Evolutionary conservation across 2,113 vertebrate species (phyloP).

Genomic region (Meriones unguiculatus): DNA sequence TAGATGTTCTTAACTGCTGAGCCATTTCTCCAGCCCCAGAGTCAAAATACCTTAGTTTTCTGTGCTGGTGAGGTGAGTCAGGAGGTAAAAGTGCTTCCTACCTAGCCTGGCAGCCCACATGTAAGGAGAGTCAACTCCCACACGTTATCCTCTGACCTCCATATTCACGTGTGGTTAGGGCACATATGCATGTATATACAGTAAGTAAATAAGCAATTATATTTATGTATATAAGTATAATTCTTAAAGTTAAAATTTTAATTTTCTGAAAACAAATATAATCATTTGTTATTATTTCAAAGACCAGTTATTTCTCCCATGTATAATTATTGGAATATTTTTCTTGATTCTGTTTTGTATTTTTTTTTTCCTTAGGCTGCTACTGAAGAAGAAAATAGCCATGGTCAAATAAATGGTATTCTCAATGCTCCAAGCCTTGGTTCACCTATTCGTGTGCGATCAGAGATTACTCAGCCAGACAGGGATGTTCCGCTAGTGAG

Average conservation of each 20-base stretch:
- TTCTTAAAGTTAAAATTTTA: not conserved
- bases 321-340: conserved; percentile 33
- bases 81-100: not conserved
- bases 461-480: conserved; percentile 93
- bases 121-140: not conserved
- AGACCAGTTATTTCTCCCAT: not conserved
- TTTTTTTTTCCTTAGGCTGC: conserved; percentile 86
- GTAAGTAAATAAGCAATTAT: not conserved
- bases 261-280: conserved; percentile 27
- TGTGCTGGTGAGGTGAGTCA: not conserved
- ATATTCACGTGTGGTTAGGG: not conserved
- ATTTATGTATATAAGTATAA: not conserved
- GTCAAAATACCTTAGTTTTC: not conserved
- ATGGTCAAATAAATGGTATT: conserved; percentile 91
- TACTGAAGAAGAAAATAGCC: conserved; percentile 95
- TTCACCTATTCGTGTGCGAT: conserved; percentile 93
- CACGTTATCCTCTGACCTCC: not conserved
- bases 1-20: not conserved
- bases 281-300: conserved; percentile 38
- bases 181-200: not conserved
- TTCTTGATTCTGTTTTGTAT: conserved; percentile 57
- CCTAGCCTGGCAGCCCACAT: not conserved
- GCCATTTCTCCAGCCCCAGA: not conserved
- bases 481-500: conserved; percentile 93
- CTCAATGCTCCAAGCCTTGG: conserved; percentile 92